Conservation (phyloP, 2,797 vertebrate genomes). For the Myripristis murdjan region DNA sequence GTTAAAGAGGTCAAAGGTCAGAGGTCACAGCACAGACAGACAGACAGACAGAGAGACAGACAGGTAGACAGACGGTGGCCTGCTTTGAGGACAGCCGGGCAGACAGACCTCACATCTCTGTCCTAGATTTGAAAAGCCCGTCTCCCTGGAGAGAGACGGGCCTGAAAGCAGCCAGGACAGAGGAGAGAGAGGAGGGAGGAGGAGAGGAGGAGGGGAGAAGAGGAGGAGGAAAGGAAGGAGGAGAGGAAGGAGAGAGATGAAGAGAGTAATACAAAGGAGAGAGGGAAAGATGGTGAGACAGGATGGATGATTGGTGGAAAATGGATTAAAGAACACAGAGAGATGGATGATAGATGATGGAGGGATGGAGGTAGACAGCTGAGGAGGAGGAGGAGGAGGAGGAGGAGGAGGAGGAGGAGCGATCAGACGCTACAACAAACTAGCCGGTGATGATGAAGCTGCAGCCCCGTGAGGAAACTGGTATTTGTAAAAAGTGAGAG, state of each 20-base stretch:
- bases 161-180: constrained; percentile 1
- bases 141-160: neutral
- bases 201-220: no score
- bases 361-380: neutral
- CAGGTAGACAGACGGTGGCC: constrained; percentile 2
- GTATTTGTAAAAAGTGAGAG: no score
- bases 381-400: neutral
- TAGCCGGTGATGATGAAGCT: no score
- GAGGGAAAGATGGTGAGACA: neutral
- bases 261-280: neutral
- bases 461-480: no score
- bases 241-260: neutral
- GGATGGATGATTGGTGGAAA: neutral
- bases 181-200: neutral
- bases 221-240: neutral
- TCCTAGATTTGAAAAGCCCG: constrained; percentile 11
- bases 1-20: no score
- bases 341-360: neutral
- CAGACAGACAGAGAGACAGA: neutral
- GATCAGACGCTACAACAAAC: neutral
- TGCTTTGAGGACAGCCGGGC: neutral
- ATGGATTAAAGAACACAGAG: no score
- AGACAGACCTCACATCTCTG: constrained; percentile 16
- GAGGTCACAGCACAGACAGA: neutral
- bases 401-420: no score